These are phyloP conservation scores for Apodemia duryi DNA, from an alignment of 2,888 invertebrate genomes.

Conservation along the genomic window DNA sequence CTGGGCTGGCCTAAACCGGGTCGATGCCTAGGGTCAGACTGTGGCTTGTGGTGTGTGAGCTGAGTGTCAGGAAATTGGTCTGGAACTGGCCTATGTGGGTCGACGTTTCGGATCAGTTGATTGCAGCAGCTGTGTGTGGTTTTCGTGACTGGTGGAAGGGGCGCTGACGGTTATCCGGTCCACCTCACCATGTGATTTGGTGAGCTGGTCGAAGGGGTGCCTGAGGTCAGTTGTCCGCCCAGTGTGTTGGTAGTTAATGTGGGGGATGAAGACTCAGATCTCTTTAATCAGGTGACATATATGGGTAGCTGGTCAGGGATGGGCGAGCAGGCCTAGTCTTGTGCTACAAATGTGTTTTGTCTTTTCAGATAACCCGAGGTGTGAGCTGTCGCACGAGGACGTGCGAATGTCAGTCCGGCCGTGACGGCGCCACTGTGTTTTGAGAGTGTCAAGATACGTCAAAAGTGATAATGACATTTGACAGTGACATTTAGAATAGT, in stretches of 20 bases:
- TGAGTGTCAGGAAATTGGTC: not conserved
- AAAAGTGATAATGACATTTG: no score
- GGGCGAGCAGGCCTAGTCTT: not conserved
- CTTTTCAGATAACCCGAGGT: conserved; percentile 4
- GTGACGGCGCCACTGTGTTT: conserved; percentile 16
- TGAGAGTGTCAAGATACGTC: no score
- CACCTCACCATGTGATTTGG: conserved; percentile 12
- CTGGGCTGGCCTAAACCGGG: conserved; percentile 8
- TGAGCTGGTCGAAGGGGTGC: conserved; percentile 20
- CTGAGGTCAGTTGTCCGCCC: conserved; percentile 15
- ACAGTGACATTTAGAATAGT: no score
- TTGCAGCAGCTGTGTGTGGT: not conserved
- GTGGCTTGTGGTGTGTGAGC: not conserved
- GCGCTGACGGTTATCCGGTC: conserved; percentile 19
- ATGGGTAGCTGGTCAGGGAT: not conserved
- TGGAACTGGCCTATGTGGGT: conserved; percentile 16
- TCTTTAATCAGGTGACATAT: not conserved
- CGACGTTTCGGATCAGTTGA: conserved; percentile 15
- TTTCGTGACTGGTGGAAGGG: not conserved
- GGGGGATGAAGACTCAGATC: not conserved
- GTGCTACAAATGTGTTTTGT: not conserved
- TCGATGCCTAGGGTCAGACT: conserved; percentile 14
- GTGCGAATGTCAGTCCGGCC: conserved; percentile 22
- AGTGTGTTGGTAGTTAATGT: not conserved
- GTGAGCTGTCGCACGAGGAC: conserved; percentile 20